Percentiles rank a stretch among this genome's conserved stretches.
phyloP scores from a whole-genome alignment of 2,888 invertebrate genomes.

The Entomobrya proxima region DNA sequence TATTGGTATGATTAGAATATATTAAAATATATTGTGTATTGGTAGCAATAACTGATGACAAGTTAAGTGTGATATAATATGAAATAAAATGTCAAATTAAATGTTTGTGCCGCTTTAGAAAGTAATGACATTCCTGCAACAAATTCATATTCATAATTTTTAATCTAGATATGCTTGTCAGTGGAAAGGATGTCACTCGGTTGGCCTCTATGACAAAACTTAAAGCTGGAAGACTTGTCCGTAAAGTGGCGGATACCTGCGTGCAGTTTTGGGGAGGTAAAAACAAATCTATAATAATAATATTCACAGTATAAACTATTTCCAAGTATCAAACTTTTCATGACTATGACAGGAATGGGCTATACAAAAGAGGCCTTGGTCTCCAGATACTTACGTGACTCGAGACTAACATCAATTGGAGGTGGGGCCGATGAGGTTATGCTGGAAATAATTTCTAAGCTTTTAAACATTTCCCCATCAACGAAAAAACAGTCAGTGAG shows the following conservation, averaged over 20 bases:
- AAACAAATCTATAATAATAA: no score
- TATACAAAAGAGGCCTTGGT: constrained; percentile 79
- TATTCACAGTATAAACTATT: no score
- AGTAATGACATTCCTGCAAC: no score
- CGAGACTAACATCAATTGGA: constrained; percentile 80
- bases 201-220: constrained; percentile 80
- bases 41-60: no score
- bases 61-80: no score
- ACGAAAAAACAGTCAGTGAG: no score
- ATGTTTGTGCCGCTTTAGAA: no score
- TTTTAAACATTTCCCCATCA: constrained; percentile 78
- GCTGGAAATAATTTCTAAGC: constrained; percentile 80
- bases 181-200: constrained; percentile 78
- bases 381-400: constrained; percentile 78
- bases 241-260: constrained; percentile 79
- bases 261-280: constrained; percentile 80
- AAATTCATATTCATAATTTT: background rate
- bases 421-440: constrained; percentile 81
- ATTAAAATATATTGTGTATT: no score
- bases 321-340: no score
- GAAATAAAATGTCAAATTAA: no score
- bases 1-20: no score
- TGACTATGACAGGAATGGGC: constrained; percentile 78
- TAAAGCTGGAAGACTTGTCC: constrained; percentile 79
- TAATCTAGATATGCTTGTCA: constrained; percentile 74